Conservation (phyloP, 2,113 vertebrate species). For the Alaudala cheleensis region DNA sequence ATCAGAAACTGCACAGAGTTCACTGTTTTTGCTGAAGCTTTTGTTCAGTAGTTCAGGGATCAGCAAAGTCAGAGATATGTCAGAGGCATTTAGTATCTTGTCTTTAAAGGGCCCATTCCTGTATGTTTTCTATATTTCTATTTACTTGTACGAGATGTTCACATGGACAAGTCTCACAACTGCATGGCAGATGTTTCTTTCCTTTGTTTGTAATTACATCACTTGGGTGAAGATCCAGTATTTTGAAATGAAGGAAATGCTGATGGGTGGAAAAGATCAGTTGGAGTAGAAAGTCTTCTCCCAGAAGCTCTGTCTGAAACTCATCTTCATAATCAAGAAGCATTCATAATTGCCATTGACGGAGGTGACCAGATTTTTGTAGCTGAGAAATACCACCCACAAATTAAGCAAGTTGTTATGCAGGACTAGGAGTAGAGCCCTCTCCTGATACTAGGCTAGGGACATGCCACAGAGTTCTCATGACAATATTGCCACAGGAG, state of each 20-base stretch:
- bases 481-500: not conserved
- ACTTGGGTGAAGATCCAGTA: not conserved
- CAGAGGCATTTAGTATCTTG: not conserved
- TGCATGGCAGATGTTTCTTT: not conserved
- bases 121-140: not conserved
- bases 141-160: not conserved
- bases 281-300: not conserved
- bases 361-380: not conserved
- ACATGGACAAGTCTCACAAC: not conserved
- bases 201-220: not conserved
- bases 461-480: not conserved
- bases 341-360: not conserved
- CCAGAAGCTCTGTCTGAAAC: not conserved
- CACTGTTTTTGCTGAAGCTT: not conserved
- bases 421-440: not conserved
- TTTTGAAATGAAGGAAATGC: not conserved
- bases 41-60: not conserved
- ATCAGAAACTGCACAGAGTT: not conserved
- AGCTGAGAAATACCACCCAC: not conserved
- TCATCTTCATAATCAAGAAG: not conserved
- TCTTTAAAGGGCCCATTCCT: not conserved
- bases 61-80: not conserved
- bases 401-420: not conserved
- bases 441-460: not conserved
- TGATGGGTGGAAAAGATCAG: not conserved